Evolutionary conservation across 2,888 invertebrate genomes (phyloP).

Genomic region (Meteorus cinctellus): DNA sequence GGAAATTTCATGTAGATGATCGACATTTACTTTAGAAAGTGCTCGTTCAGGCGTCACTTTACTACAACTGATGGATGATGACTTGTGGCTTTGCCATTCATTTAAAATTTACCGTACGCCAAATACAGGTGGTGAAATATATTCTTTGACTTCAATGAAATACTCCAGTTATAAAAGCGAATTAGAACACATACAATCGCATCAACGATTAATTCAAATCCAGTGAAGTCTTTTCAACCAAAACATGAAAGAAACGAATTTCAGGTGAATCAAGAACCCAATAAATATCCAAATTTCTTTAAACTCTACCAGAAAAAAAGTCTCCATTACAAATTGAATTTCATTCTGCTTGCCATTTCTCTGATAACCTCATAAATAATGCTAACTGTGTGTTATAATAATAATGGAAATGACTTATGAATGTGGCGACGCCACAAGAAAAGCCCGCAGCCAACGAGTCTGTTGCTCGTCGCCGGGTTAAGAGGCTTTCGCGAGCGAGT

Average conservation of each 20-base stretch:
- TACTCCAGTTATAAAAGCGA: too few relatives aligned
- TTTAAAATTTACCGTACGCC: not conserved
- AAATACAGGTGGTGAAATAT: not conserved
- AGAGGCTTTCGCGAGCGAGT: not conserved
- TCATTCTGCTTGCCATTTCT: too few relatives aligned
- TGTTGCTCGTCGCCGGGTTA: not conserved
- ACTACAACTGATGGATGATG: not conserved
- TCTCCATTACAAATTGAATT: too few relatives aligned
- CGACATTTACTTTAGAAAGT: not conserved
- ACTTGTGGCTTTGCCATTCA: not conserved
- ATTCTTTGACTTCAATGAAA: too few relatives aligned
- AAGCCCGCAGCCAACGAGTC: not conserved
- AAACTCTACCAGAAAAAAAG: too few relatives aligned
- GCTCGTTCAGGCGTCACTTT: not conserved
- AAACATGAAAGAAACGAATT: too few relatives aligned
- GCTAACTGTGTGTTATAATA: not conserved
- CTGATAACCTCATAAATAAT: not conserved
- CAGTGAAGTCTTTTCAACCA: too few relatives aligned
- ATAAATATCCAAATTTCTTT: too few relatives aligned
- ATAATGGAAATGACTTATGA: constrained; percentile 2
- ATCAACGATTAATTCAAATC: too few relatives aligned
- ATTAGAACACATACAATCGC: too few relatives aligned
- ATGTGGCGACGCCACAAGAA: not conserved
- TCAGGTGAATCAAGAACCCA: too few relatives aligned
- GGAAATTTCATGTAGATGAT: constrained; percentile 50